Evolutionary conservation across 2,113 vertebrate genomes (phyloP).

Genomic region (Microcebus jonahi): DNA sequence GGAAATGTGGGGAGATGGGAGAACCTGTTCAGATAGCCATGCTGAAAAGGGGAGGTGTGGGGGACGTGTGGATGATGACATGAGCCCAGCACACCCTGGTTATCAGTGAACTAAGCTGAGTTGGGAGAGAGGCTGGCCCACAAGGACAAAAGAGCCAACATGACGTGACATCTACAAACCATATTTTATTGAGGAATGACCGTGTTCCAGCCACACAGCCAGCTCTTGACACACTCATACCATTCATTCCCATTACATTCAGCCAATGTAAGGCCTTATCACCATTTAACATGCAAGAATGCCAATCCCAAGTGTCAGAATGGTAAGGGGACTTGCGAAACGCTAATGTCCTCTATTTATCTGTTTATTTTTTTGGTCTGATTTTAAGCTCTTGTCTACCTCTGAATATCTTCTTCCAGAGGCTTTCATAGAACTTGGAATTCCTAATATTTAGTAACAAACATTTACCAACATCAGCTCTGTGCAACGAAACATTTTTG

Average conservation of each 20-base stretch:
- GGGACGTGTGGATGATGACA: too few relatives aligned
- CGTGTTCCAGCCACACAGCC: neutral
- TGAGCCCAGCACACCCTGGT: neutral
- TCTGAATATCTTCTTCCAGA: constrained; percentile 24
- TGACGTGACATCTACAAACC: neutral
- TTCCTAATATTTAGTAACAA: neutral
- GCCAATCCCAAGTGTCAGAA: neutral
- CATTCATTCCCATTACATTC: neutral
- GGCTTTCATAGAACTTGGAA: neutral
- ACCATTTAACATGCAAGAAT: neutral
- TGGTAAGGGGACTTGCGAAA: neutral
- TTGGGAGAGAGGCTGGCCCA: neutral
- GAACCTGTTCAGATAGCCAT: neutral
- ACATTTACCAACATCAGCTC: neutral
- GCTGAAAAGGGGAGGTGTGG: neutral
- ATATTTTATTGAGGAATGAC: neutral
- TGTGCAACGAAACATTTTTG: neutral
- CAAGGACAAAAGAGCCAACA: neutral
- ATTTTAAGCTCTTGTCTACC: constrained; percentile 42
- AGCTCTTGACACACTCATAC: neutral
- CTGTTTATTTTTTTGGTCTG: neutral
- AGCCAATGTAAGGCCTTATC: neutral
- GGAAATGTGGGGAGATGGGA: neutral
- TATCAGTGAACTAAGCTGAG: neutral
- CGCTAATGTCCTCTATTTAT: neutral